Base-by-base conservation (phyloP, 2,113 vertebrate genomes). In the Podarcis cretensis region DNA sequence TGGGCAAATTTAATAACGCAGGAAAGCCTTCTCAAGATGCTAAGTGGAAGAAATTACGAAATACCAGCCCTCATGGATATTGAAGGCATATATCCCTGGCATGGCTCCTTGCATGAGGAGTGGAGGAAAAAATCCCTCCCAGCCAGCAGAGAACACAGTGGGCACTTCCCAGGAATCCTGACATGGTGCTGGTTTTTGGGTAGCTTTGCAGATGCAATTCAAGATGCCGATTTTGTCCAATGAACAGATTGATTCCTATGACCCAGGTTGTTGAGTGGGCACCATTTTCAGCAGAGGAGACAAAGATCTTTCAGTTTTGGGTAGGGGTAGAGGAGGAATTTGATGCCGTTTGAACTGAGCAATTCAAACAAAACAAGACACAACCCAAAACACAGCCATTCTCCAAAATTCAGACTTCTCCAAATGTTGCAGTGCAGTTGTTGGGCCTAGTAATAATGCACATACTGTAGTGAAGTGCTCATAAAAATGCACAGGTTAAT, bases 1-100 rank as follows among this genome's bases (percentile, higher is more conserved):
- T 95, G 91, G 85, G 88, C 54, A 85, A 96, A 96, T 97, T 96
- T 96, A 97, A 96, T 97, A 97, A 97, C 94, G 96, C 94, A 97
- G 96, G 54, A 96, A 96, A 96, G 95, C 95, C 95, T 96, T 95
- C 94, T 96, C 92, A 89, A 63, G 93, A 96, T 96, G 95, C 96
- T 96, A 96, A 96, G 94, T 20, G 32, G 90, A 95, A 95, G 95
- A 96, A 96, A 96, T 95, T 97, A 97, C 95, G 96, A 96, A 97
- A 96, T 95, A 95, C 93, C 32, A 95, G 94, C 94, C 86, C 94
- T 96, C 96, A 95, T 78, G 84, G 91, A 94, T 95, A 93, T 5
- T 43, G 94, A 95, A 95, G 73, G 89, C 93, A 94, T 95, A 95
- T 95, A 91, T 7, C 89, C 86, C 91, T 95, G 89, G 92, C 91